Percentiles rank a stretch among this genome's conserved stretches.
Conservation (phyloP, 2,113 vertebrate species). For the Spermophilus dauricus region DNA sequence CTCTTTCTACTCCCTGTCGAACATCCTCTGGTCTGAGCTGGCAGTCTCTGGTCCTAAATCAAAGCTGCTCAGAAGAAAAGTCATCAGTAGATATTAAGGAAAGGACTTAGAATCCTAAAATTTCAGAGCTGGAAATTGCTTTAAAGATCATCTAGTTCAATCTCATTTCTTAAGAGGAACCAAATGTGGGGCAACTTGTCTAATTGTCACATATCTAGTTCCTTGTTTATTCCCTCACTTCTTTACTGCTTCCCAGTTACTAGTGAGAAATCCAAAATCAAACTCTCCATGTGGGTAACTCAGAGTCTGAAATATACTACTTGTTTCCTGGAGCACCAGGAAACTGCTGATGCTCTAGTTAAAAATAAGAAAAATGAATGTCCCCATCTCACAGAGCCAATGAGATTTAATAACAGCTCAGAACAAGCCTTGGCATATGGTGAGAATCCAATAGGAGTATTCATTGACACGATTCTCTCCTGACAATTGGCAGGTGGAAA, state of each 20-base stretch:
- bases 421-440: not conserved
- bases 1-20: not conserved
- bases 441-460: not conserved
- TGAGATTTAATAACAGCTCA: not conserved
- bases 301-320: not conserved
- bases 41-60: slow-evolving; percentile 44
- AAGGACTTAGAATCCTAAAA: slow-evolving; percentile 20
- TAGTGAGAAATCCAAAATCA: not conserved
- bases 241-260: not conserved
- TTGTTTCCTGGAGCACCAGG: not conserved
- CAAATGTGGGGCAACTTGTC: not conserved
- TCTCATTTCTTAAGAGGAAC: not conserved
- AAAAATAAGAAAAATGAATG: slow-evolving; percentile 16
- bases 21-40: not conserved
- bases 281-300: not conserved
- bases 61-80: slow-evolving; percentile 7
- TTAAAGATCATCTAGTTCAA: not conserved
- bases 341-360: not conserved
- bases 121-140: not conserved
- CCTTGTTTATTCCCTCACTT: not conserved
- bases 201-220: not conserved
- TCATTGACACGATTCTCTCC: not conserved
- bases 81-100: not conserved
- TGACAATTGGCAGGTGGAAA: not conserved
- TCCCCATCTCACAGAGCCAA: not conserved